A percentile compares a stretch with the other conserved stretches of the same genome.
Conservation (phyloP, 2,888 invertebrate genomes). For the Orthosia gracilis region DNA sequence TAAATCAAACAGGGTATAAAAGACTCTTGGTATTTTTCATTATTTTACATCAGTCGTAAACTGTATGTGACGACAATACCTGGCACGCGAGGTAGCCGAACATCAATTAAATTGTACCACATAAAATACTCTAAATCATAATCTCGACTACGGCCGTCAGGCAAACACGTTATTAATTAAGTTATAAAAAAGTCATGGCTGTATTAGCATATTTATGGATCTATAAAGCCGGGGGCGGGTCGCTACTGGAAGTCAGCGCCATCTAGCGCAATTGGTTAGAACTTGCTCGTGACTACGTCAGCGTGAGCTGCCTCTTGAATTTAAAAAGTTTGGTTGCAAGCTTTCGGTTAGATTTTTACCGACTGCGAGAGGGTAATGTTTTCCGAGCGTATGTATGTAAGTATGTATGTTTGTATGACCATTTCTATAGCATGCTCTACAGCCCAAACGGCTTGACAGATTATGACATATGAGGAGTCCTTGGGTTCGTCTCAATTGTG, state of each 20-base stretch:
- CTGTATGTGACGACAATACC: slow-evolving; percentile 78
- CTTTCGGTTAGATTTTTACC: too few species aligned
- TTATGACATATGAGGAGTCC: too few species aligned
- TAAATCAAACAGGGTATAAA: slow-evolving; percentile 84
- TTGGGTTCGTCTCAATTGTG: too few species aligned
- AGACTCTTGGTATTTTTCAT: slow-evolving; percentile 84
- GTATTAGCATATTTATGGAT: slow-evolving; percentile 89
- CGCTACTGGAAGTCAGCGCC: slow-evolving; percentile 52
- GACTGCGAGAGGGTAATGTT: too few species aligned
- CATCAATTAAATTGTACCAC: slow-evolving; percentile 88
- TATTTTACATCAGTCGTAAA: slow-evolving; percentile 88
- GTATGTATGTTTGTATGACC: too few species aligned
- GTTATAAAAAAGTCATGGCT: slow-evolving; percentile 90
- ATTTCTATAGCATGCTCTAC: too few species aligned
- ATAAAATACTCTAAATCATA: slow-evolving; percentile 89
- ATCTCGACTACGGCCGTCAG: slow-evolving; percentile 78
- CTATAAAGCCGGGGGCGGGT: slow-evolving; percentile 75
- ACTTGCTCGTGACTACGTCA: slow-evolving; percentile 18
- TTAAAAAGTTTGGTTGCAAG: background rate
- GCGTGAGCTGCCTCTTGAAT: background rate
- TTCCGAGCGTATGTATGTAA: too few species aligned
- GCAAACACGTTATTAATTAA: slow-evolving; percentile 89
- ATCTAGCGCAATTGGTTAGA: slow-evolving; percentile 46
- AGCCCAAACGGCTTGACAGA: too few species aligned
- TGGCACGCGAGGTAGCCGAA: slow-evolving; percentile 82